Base-by-base conservation (phyloP, 2,113 vertebrate species). In the Elephantulus edwardii region DNA sequence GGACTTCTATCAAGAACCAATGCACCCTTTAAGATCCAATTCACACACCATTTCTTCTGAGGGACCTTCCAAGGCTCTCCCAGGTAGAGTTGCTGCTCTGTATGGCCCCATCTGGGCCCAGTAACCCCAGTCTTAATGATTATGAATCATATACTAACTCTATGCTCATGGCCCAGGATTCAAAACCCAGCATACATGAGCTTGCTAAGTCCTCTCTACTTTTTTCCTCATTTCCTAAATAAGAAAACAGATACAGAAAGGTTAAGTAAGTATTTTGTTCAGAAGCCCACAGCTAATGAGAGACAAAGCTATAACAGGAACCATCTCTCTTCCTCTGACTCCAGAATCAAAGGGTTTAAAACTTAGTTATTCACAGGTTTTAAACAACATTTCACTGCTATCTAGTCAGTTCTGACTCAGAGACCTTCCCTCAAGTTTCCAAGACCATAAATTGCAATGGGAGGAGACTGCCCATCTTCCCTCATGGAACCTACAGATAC, bases 121-220 rank as follows among this genome's bases (percentile, higher is more conserved):
- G 35, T 3, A 13, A 70, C 5, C 48, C 48, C 62, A 68, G 46
- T 40, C 52, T 58, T 5, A 8, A 16, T 1, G 86, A 79, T 9
- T n/a, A 14, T 54, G 71, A 7, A 50, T n/a, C 7, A 0, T 76
- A 66, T 6, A 4, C 42, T 35, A 22, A 2, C 33, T 44, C 12
- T 5, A 2, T 0, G 10, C 33, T 12, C 28, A n/a, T n/a, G 64
- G 72, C 11, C 7, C 44, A 20, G 54, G 1, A 42, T 42, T 17
- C n/a, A 0, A 1, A 8, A 64, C 46, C 14, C 19, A 2, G 2
- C 42, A 33, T 5, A 6, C 8, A 2, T 13, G 46, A 72, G 54
- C 46, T 72, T 58, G 1, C 78, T 30, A 16, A 13, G 56, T 30
- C 83, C 44, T 83, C 74, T 3, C 38, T 26, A n/a, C 68, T 68